Evolutionary conservation across 2,113 vertebrate species (phyloP), one percentile per base, ranked within the genome.

Genomic region (Callopanchax toddi): DNA sequence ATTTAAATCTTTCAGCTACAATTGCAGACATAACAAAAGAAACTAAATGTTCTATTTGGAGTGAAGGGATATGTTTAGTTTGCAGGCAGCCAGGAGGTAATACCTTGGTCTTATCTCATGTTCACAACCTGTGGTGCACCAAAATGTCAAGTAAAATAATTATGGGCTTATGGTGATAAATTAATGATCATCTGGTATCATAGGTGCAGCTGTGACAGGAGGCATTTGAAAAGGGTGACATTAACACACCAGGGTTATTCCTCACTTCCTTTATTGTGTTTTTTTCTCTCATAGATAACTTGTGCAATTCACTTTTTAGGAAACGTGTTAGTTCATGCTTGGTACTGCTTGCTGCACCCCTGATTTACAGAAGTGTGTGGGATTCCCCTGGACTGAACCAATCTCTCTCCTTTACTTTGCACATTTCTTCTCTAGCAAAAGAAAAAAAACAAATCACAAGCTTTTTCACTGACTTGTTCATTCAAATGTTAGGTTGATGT

Each of bases 341-440:
- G n/a, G 54, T 45, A 46, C 32, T 54, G 63, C 56, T 73, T 63
- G 60, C 70, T 77, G 64, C 59, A 53, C 39, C 46, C 56, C 52
- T 49, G 32, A 43, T 81, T 74, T 86, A 67, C 71, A 85, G 63
- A 87, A 87, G 63, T 75, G 68, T 46, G 21, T 82, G 84, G 77
- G 85, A 89, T 85, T 86, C 79, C 83, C 87, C 80, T 74, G 61
- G 56, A 76, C 54, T 67, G 50, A 73, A 64, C 71, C 46, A 51
- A 49, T 76, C 67, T 83, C 76, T 80, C 73, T 83, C 82, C 86
- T 88, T 73, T 54, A 76, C 65, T 78, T 65, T 67, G 58, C 60
- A 67, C 66, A 76, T 89, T 84, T 87, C 80, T 74, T 82, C 74
- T 75, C 11, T 65, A 76, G 58, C 53, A 32, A 32, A 32, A 32